phyloP scores from a whole-genome alignment of 1,140 invertebrate species.

The Drosophila repletoides region DNA sequence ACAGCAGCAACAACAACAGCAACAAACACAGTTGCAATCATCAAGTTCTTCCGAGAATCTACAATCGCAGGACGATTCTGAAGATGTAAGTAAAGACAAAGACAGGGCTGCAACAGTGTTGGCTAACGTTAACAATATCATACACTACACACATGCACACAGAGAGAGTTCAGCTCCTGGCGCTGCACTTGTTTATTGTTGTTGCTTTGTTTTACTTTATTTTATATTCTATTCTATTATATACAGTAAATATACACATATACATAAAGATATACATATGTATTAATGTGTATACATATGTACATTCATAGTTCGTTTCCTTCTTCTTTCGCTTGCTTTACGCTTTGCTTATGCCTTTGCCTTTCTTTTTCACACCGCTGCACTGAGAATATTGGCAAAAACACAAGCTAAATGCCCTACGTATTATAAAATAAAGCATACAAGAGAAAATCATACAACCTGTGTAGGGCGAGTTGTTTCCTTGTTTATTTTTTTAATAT shows the following conservation, averaged over 20 bases:
- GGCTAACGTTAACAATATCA: constrained; percentile 12
- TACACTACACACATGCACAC: neutral
- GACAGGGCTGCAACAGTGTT: constrained; percentile 24
- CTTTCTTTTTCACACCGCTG: constrained; percentile 50
- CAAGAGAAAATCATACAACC: neutral
- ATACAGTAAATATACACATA: constrained; percentile 3
- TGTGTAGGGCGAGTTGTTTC: constrained; percentile 24
- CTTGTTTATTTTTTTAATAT: constrained; percentile 6
- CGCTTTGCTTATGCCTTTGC: constrained; percentile 39
- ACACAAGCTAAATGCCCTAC: constrained; percentile 25
- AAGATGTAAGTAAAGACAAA: constrained; percentile 62
- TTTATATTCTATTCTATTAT: neutral
- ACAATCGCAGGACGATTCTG: constrained; percentile 79
- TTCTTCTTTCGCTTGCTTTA: constrained; percentile 48
- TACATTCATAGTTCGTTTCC: constrained; percentile 37
- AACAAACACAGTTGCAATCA: constrained; percentile 77
- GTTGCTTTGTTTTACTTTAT: constrained; percentile 21
- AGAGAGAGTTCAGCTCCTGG: constrained; percentile 14
- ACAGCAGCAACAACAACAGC: constrained; percentile 54
- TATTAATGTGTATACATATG: neutral
- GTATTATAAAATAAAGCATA: neutral
- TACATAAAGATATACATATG: neutral
- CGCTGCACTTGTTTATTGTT: constrained; percentile 30
- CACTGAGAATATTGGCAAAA: constrained; percentile 46
- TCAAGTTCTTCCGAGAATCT: constrained; percentile 81